Conservation (phyloP, 2,797 vertebrate species). For the Rhabdophis nuchalis region DNA sequence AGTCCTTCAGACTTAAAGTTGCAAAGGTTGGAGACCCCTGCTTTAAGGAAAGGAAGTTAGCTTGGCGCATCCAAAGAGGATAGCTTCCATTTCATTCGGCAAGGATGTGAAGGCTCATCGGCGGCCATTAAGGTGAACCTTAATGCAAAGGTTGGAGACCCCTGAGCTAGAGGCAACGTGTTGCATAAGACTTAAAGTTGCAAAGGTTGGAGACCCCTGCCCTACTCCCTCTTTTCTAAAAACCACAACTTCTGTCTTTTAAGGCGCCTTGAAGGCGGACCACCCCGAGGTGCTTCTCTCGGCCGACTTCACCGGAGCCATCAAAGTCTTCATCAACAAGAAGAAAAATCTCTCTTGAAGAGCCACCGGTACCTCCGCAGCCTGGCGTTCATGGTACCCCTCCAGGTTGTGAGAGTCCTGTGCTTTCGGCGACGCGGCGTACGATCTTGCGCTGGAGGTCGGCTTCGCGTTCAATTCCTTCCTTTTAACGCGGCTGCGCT, state of each 20-base stretch:
- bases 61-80: too few species aligned
- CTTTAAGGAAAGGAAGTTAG: too few species aligned
- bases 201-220: too few species aligned
- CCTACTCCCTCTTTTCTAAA: conserved; percentile 20
- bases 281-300: conserved; percentile 95
- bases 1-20: too few species aligned
- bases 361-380: conserved; percentile 53
- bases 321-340: conserved; percentile 98
- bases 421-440: conserved; percentile 53
- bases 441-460: conserved; percentile 58
- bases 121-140: too few species aligned
- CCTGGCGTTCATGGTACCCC: conserved; percentile 54
- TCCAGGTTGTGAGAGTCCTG: conserved; percentile 61
- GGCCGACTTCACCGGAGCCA: conserved; percentile 97
- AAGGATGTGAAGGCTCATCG: too few species aligned
- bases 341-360: conserved; percentile 83
- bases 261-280: conserved; percentile 92
- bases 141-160: too few species aligned
- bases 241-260: conserved; percentile 6
- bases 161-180: too few species aligned
- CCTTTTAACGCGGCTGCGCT: conserved; percentile 60
- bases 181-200: too few species aligned
- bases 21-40: too few species aligned
- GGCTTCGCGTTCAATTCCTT: conserved; percentile 62
- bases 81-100: too few species aligned